A percentile compares a stretch with the other conserved stretches of the same genome.
Conservation (phyloP, 2,888 invertebrate genomes). For the Drosophila limbata region DNA sequence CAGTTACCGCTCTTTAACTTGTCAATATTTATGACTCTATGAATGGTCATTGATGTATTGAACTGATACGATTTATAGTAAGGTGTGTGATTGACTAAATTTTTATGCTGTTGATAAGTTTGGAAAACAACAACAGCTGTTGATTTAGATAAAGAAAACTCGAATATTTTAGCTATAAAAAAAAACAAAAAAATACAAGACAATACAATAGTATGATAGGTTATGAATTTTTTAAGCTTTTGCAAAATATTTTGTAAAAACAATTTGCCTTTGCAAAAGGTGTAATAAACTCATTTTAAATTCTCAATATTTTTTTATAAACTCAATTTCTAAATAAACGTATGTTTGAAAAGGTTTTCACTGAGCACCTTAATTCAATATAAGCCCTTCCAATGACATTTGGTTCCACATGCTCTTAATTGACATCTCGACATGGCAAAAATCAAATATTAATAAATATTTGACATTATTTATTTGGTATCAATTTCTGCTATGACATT, state of each 20-base stretch:
- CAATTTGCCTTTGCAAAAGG: too few species aligned
- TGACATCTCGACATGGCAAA: conserved; percentile 18
- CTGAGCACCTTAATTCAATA: neutral
- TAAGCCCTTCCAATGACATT: neutral
- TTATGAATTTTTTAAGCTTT: too few species aligned
- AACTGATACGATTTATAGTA: conserved; percentile 22
- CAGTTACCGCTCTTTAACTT: too few species aligned
- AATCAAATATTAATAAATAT: neutral
- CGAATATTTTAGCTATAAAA: neutral
- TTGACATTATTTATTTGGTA: conserved; percentile 13
- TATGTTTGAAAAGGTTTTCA: too few species aligned
- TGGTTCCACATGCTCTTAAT: conserved; percentile 2
- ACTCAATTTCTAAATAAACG: neutral
- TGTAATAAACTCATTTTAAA: neutral
- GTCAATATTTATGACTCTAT: conserved; percentile 3
- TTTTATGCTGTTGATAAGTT: conserved; percentile 10
- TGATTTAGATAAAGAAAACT: neutral
- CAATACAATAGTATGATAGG: neutral
- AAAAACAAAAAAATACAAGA: neutral
- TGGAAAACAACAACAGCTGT: conserved; percentile 8
- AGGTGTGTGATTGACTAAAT: conserved; percentile 27
- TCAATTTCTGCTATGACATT: conserved; percentile 39
- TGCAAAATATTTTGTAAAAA: too few species aligned
- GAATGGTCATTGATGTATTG: conserved; percentile 9
- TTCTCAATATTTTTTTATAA: neutral